phyloP scores from a whole-genome alignment of 1,140 invertebrate species.

The Ganaspis sp. region DNA sequence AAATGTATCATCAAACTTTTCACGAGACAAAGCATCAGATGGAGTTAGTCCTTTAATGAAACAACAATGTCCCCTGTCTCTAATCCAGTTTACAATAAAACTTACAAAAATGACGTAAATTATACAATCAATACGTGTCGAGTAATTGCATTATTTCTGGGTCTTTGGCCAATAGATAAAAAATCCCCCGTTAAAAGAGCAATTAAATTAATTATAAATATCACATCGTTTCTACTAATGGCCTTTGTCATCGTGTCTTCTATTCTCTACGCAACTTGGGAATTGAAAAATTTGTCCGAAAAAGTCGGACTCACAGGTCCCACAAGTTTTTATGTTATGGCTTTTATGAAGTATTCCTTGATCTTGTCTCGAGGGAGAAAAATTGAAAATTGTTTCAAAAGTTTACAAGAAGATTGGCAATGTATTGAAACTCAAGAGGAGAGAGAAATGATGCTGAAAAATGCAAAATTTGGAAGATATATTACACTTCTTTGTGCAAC shows the following conservation, averaged over 20 bases:
- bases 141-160: background rate
- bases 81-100: background rate
- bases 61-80: background rate
- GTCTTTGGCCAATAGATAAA: background rate
- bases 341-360: background rate
- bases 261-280: background rate
- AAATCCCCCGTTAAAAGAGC: background rate
- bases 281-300: background rate
- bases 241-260: background rate
- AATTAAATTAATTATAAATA: background rate
- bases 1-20: background rate
- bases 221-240: background rate
- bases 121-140: background rate
- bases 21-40: background rate
- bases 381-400: conserved; percentile 46
- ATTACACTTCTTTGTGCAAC: background rate
- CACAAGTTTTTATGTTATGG: background rate
- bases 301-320: background rate
- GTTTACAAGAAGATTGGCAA: conserved; percentile 44
- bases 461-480: conserved; percentile 43
- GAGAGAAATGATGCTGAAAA: conserved; percentile 41
- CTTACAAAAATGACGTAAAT: background rate
- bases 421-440: conserved; percentile 13
- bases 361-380: background rate
- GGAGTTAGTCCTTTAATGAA: background rate